A percentile compares a stretch with the other conserved stretches of the same genome.
These are phyloP conservation scores for Ylistrum balloti DNA, from an alignment of 1,140 invertebrate genomes.

Conservation along the genomic window DNA sequence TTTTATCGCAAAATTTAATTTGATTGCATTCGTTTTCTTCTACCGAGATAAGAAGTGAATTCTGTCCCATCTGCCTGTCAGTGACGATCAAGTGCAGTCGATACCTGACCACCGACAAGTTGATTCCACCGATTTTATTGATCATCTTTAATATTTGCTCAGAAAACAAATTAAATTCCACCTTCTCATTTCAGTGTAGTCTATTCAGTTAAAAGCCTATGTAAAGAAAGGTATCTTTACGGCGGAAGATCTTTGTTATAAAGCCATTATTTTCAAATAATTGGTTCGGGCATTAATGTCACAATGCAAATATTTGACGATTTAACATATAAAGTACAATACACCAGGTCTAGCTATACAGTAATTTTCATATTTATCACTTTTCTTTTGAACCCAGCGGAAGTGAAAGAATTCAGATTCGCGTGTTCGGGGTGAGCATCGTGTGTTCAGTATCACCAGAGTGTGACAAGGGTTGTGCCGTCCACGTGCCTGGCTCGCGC, in stretches of 20 bases:
- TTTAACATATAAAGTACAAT: background rate
- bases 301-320: constrained; percentile 30
- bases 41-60: background rate
- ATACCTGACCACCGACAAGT: background rate
- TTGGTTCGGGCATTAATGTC: constrained; percentile 11
- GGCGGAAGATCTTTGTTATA: constrained; percentile 15
- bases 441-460: background rate
- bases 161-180: constrained; percentile 30
- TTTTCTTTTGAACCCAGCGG: constrained; percentile 15
- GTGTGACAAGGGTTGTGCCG: background rate
- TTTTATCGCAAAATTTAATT: background rate
- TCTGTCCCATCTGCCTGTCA: background rate
- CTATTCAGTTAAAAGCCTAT: constrained; percentile 27
- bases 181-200: background rate
- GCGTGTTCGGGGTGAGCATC: background rate
- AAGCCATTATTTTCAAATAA: constrained; percentile 30
- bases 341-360: constrained; percentile 25
- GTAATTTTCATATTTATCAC: constrained; percentile 39
- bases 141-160: constrained; percentile 14
- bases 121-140: background rate
- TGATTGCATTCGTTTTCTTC: constrained; percentile 20
- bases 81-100: background rate
- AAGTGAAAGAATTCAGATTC: constrained; percentile 18
- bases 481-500: constrained; percentile 13
- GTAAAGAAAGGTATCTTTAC: constrained; percentile 39